Evolutionary conservation across 92 coral and sea anemone genomes (phyloP).

Genomic region (Parazoanthus darwini): DNA sequence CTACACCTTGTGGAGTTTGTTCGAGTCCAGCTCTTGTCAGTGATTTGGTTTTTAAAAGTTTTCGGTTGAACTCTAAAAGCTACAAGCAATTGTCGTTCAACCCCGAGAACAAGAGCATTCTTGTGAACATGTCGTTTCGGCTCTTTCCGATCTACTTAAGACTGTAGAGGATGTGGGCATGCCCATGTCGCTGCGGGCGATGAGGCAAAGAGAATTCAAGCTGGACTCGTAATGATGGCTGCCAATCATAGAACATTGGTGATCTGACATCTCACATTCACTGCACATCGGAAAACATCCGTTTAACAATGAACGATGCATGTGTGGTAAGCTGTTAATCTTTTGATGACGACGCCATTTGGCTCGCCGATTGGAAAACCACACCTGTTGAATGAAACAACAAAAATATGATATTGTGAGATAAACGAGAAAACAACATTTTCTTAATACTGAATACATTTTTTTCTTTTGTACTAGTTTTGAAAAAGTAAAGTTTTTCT

Average conservation of each 20-base stretch:
- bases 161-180: slow-evolving; percentile 35
- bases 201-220: slow-evolving; percentile 67
- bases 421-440: neutral
- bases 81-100: slow-evolving; percentile 5
- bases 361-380: slow-evolving; percentile 99
- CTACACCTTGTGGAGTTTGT: neutral
- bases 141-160: slow-evolving; percentile 29
- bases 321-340: slow-evolving; percentile 88
- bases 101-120: slow-evolving; percentile 86
- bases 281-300: slow-evolving; percentile 95
- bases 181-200: slow-evolving; percentile 48
- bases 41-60: neutral
- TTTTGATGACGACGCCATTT: slow-evolving; percentile 99
- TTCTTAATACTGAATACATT: neutral
- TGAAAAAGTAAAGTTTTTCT: neutral
- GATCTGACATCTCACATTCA: slow-evolving; percentile 91
- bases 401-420: neutral
- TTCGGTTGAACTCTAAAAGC: neutral
- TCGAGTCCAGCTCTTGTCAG: slow-evolving; percentile 14
- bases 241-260: slow-evolving; percentile 76
- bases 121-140: slow-evolving; percentile 59
- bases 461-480: no score
- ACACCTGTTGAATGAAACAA: slow-evolving; percentile 70
- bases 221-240: slow-evolving; percentile 72
- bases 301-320: slow-evolving; percentile 87